A percentile compares a stretch with the other conserved stretches of the same genome.
These are phyloP conservation scores for Anguilla rostrata DNA, from an alignment of 2,113 vertebrate species.

Conservation along the genomic window DNA sequence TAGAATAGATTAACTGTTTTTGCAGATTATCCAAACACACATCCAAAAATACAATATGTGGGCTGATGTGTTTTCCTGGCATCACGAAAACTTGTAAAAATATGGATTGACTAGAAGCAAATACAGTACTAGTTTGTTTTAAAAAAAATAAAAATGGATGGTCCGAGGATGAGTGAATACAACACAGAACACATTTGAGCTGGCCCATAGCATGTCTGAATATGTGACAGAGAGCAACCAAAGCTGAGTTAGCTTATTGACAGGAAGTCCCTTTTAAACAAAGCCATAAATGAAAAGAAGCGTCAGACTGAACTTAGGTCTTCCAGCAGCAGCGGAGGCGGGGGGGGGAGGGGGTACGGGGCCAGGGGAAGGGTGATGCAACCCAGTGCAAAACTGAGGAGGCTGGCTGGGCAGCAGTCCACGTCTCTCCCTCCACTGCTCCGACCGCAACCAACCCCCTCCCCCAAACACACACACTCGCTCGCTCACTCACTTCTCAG, in stretches of 20 bases:
- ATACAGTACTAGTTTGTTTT: too few species aligned
- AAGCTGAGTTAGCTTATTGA: neutral
- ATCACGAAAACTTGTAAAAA: too few species aligned
- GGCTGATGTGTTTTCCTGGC: too few species aligned
- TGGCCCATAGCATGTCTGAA: neutral
- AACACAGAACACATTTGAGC: neutral
- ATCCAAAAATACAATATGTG: too few species aligned
- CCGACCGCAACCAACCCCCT: neutral
- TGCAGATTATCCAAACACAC: too few species aligned
- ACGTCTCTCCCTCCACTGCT: neutral
- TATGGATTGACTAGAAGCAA: too few species aligned
- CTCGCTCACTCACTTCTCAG: neutral
- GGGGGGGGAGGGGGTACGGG: neutral
- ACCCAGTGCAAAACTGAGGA: conserved; percentile 53
- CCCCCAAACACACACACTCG: conserved; percentile 26
- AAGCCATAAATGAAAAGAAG: conserved; percentile 6
- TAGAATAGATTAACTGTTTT: neutral
- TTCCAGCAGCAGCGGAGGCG: neutral
- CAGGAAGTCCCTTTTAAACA: neutral
- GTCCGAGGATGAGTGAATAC: neutral
- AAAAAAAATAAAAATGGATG: too few species aligned
- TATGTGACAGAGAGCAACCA: neutral
- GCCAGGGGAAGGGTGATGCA: conserved; percentile 55
- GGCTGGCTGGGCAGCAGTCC: conserved; percentile 25
- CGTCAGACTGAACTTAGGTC: neutral